Conservation (phyloP, 2,113 vertebrate species). For the Pampusana beccarii region DNA sequence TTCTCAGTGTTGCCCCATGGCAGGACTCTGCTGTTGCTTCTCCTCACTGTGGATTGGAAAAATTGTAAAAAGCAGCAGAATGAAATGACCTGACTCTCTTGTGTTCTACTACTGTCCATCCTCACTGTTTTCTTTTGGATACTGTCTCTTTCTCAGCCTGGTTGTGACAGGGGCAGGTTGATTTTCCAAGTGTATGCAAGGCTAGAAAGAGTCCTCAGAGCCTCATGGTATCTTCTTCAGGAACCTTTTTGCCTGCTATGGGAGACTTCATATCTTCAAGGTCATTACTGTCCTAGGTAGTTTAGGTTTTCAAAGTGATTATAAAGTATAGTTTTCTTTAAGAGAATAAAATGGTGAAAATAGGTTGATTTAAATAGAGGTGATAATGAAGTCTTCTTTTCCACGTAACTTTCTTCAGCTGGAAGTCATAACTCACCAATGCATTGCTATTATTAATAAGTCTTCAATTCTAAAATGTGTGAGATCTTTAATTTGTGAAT, state of each 20-base stretch:
- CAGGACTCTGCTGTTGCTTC: neutral
- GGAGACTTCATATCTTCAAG: neutral
- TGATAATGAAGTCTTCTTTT: slow-evolving; percentile 1
- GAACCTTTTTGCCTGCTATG: neutral
- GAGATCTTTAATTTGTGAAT: neutral
- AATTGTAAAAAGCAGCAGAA: neutral
- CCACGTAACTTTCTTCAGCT: neutral
- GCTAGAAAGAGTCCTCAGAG: neutral
- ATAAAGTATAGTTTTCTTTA: neutral
- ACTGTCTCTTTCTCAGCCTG: neutral
- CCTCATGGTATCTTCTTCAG: neutral
- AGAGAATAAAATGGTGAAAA: neutral
- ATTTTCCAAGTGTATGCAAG: neutral
- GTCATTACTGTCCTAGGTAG: neutral
- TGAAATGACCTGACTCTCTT: neutral
- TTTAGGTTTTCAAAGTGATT: neutral
- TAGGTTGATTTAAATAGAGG: neutral
- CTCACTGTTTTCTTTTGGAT: neutral
- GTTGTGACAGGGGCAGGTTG: neutral
- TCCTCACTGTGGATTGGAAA: neutral
- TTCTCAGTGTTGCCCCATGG: neutral
- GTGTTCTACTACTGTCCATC: neutral
- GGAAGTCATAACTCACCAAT: neutral
- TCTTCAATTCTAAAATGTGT: neutral
- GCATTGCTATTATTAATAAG: neutral